Percentiles rank a stretch among this genome's conserved stretches.
phyloP scores from a whole-genome alignment of 2,113 vertebrate species.

The Smithornis capensis region DNA sequence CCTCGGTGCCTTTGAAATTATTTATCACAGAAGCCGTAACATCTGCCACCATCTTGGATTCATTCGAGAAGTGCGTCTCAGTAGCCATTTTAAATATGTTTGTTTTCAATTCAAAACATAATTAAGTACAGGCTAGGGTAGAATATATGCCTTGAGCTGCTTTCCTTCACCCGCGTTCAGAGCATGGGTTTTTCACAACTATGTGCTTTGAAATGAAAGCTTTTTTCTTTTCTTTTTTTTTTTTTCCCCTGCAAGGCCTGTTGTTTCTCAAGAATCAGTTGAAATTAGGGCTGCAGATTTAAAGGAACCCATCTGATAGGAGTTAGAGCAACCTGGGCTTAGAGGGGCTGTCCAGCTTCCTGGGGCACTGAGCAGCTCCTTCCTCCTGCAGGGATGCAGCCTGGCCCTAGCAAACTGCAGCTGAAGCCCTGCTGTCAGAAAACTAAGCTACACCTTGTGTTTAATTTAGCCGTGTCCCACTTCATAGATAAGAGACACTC shows the following conservation, averaged over 20 bases:
- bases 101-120: slow-evolving; percentile 68
- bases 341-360: neutral
- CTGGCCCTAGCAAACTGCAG: rapidly evolving
- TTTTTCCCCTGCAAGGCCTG: neutral
- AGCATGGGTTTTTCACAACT: slow-evolving; percentile 46
- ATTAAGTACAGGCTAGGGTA: slow-evolving; percentile 54
- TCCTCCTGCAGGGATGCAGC: neutral
- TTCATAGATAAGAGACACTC: neutral
- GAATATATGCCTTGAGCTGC: slow-evolving; percentile 58
- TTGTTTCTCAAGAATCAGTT: slow-evolving; percentile 24
- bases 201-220: slow-evolving; percentile 47
- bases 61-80: slow-evolving; percentile 43
- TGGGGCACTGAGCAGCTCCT: neutral
- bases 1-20: neutral
- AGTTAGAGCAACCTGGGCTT: neutral
- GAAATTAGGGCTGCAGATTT: slow-evolving; percentile 17
- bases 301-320: neutral
- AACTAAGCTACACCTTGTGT: neutral
- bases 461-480: neutral
- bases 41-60: slow-evolving; percentile 53
- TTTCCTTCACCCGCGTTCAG: slow-evolving; percentile 19
- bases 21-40: slow-evolving; percentile 21
- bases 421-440: rapidly evolving
- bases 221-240: neutral
- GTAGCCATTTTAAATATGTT: slow-evolving; percentile 57